Base-by-base conservation (phyloP, 2,888 invertebrate genomes). In the Thymelicus sylvestris region DNA sequence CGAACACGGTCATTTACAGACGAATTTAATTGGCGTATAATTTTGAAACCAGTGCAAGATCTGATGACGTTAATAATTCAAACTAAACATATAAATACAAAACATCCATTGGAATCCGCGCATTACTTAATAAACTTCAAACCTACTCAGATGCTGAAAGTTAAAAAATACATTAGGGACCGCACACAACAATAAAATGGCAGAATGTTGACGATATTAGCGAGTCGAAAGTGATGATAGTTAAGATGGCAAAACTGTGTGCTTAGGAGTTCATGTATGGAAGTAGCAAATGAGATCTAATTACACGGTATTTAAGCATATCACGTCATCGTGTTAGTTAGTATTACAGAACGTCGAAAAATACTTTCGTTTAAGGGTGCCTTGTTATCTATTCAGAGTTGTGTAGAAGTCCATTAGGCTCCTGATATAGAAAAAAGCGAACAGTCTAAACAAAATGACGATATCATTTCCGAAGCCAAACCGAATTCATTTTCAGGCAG, bases 261-360 rank as follows among this genome's bases (percentile, higher is more conserved):
- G 55, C 55, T 55, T 55, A 55, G 55, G 55, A 55, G 55, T 8
- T 8, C 24, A 55, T 55, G 55, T 24, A 55, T 55, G 55, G 55
- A 55, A 55, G 55, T 55, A 55, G 55, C 55, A 55, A 55, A 55
- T 55, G 19, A 19, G 55, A 55, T 24, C 10, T 55, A 24, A 55
- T 24, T 55, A 0, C 24, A 24, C 24, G 5, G 19, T 24, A 55
- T 5, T 55, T 12, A 72, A 69, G 69, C 47, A 38, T 71, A 61
- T 61, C 71, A 7, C 41, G 41, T 6, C 4, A 44, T 0, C 3
- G 31, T 31, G 31, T 31, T 31, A 31, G 0, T 31, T 5, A 31
- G 31, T 31, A 31, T 31, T 31, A 31, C 3, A 31, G 31, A 31
- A 31, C 31, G 31, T 31, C 31, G 3, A 31, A 31, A 31, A 31